A percentile compares a stretch with the other conserved stretches of the same genome.
These are phyloP conservation scores for Scolopax mira DNA, from an alignment of 2,113 vertebrate species.

Conservation along the genomic window DNA sequence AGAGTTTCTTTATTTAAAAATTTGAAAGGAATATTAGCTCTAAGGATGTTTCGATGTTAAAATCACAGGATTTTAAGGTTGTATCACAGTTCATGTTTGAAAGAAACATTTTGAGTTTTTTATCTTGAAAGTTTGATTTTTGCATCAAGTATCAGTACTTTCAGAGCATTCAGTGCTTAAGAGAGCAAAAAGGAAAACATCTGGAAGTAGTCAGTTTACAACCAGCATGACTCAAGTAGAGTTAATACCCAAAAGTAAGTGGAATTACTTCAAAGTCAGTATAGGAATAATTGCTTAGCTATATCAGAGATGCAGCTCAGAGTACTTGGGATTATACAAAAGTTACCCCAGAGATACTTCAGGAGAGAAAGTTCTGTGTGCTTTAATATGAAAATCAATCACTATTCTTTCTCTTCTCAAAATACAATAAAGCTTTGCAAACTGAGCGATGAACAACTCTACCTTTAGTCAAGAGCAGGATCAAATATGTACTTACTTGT, in stretches of 20 bases:
- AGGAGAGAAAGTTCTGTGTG: not conserved
- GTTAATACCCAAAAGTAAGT: not conserved
- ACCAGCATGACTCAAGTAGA: not conserved
- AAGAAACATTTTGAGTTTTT: not conserved
- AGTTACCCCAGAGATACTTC: not conserved
- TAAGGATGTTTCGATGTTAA: not conserved
- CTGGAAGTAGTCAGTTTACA: not conserved
- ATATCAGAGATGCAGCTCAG: not conserved
- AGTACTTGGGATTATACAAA: not conserved
- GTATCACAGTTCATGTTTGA: not conserved
- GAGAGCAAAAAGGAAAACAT: not conserved
- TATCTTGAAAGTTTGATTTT: not conserved
- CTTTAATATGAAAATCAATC: not conserved
- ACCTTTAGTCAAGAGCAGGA: not conserved
- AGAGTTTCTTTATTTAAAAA: not conserved
- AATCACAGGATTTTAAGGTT: not conserved
- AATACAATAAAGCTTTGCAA: not conserved
- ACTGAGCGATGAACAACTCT: fast-evolving
- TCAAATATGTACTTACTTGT: not conserved
- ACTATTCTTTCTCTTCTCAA: not conserved
- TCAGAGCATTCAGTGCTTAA: not conserved
- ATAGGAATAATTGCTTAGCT: not conserved
- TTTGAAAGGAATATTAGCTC: not conserved
- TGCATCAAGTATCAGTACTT: not conserved
- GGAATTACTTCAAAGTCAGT: not conserved